Conservation (phyloP, 2,888 invertebrate species). For the Arrhopalites spinosus region DNA sequence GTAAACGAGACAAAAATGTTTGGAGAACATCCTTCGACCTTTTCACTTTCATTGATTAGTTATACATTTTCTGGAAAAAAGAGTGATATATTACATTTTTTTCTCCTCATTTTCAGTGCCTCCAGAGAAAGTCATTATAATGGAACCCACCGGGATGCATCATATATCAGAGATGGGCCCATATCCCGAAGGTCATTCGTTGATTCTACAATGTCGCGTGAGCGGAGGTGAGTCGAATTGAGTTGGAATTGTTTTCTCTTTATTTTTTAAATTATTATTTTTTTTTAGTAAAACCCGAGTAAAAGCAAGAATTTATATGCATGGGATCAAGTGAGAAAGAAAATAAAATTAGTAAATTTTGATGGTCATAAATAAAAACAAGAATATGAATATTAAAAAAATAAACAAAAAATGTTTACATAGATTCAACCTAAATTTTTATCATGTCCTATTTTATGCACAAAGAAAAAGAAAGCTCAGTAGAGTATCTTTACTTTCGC, state of each 20-base stretch:
- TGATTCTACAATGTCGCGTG: conserved; percentile 53
- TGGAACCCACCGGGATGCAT: conserved; percentile 49
- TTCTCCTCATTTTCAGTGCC: conserved; percentile 47
- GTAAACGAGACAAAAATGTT: no score
- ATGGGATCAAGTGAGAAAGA: not conserved
- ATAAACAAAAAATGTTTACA: no score
- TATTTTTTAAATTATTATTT: not conserved
- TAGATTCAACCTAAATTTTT: no score
- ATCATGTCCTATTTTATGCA: no score
- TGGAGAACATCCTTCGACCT: not conserved
- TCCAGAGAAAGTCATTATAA: conserved; percentile 55
- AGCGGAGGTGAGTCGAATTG: conserved; percentile 48
- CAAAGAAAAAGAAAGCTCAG: no score
- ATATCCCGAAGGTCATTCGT: conserved; percentile 50
- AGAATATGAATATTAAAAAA: no score
- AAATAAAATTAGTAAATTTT: no score
- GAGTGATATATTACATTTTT: no score
- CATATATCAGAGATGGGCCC: conserved; percentile 53
- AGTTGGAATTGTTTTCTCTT: not conserved
- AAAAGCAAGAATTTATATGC: not conserved
- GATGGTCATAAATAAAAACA: no score
- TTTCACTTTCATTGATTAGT: not conserved
- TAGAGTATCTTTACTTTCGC: no score
- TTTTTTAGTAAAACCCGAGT: not conserved
- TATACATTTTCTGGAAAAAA: no score